Base-by-base conservation (phyloP, 30 jellyfish, hydroid and myxozoan species). In the Turritopsis rubra region DNA sequence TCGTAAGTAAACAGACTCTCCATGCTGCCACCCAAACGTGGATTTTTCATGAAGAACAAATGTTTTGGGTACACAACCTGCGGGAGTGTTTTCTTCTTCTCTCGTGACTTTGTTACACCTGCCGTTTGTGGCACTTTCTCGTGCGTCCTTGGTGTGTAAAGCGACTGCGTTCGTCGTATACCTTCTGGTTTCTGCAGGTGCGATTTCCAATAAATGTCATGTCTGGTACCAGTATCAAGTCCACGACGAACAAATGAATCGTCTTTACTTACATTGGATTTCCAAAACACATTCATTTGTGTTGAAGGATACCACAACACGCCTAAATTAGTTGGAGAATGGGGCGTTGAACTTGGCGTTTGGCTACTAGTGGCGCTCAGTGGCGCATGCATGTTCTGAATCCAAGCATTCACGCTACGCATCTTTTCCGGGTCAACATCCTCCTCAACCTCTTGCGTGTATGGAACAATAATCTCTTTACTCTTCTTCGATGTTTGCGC, bases 21-120 rank as follows among this genome's bases (percentile, higher is more conserved):
- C 82, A 74, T 74, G 82, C 82, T 74, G 7, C 82, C 65, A 74
- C 65, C 82, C 0, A 74, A n/a, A 30, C 65, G 54, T 0, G 82
- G 26, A 52, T 74, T 74, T 1, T 74, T 74, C 82, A 26, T 7
- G n/a, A 74, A 74, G 71, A 74, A 74, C 9, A 74, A 21, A 16
- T 74, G 28, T 29, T 29, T 27, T 13, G 82, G 82, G 30, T 68
- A 27, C 16, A 68, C 17, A 16, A 68, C 28, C 30, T 68, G 23
- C 21, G 9, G 31, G 22, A 16, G 77, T 27, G 9, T 23, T 0
- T 23, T n/a, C 30, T 27, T 23, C 30, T 68, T 16, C 28, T 23
- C 16, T 68, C 21, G 28, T 68, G 77, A n/a, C 21, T 68, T 68
- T 9, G 77, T n/a, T 22, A 27, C 30, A 19, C 16, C 30, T 68